Percentiles rank a stretch among this genome's conserved stretches.
These are phyloP conservation scores for Chrysemys picta DNA, from an alignment of 2,113 vertebrate genomes.

Conservation along the genomic window DNA sequence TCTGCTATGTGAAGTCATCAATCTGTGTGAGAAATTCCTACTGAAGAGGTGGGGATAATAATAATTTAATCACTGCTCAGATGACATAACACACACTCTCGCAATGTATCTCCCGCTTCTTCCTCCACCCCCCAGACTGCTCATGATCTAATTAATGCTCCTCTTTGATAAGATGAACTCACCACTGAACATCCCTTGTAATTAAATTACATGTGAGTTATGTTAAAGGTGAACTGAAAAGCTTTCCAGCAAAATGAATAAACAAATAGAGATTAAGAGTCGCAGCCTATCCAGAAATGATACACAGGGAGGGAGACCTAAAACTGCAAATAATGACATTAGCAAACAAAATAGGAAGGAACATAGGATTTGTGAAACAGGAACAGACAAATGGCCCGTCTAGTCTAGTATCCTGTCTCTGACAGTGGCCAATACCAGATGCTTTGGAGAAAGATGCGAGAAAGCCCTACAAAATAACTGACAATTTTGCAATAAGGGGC, in stretches of 20 bases:
- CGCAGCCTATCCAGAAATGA: background rate
- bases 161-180: background rate
- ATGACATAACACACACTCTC: background rate
- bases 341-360: background rate
- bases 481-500: fast-evolving
- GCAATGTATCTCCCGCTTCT: fast-evolving
- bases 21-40: background rate
- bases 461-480: background rate
- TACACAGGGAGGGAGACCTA: background rate
- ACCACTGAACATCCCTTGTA: fast-evolving
- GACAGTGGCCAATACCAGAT: background rate
- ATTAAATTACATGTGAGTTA: background rate
- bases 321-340: background rate
- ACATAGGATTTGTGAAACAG: background rate
- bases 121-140: background rate
- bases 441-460: background rate
- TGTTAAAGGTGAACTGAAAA: background rate
- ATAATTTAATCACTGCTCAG: background rate
- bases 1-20: background rate
- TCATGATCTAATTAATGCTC: background rate
- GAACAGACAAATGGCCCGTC: fast-evolving
- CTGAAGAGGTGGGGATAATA: background rate
- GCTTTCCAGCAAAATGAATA: background rate
- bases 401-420: fast-evolving
- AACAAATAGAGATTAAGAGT: background rate